Conservation (phyloP, 1,140 invertebrate genomes). For the Formica selysi region DNA sequence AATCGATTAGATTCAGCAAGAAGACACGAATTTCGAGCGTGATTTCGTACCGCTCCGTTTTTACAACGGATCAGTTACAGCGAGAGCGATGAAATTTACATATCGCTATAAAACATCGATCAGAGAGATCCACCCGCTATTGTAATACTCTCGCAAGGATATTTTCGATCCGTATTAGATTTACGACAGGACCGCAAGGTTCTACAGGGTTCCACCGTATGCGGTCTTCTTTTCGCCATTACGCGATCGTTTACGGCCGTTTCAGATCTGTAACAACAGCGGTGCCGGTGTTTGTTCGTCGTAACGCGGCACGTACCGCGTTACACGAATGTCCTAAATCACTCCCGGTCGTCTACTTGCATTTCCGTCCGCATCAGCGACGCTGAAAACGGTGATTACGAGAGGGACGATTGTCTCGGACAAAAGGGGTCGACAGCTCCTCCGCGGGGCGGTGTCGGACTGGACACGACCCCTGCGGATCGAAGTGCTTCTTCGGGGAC, state of each 20-base stretch:
- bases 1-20: not conserved
- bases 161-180: constrained; percentile 51
- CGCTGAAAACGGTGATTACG: constrained; percentile 60
- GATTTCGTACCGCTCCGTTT: not conserved
- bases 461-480: not conserved
- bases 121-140: not conserved
- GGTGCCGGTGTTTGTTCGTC: constrained; percentile 29
- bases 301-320: constrained; percentile 61
- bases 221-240: not conserved
- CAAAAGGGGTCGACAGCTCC: constrained; percentile 46
- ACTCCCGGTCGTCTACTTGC: constrained; percentile 51
- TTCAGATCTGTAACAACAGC: constrained; percentile 65
- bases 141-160: constrained; percentile 16
- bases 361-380: constrained; percentile 4
- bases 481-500: not conserved
- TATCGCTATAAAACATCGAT: constrained; percentile 31
- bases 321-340: constrained; percentile 62
- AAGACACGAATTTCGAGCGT: not conserved
- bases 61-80: not conserved
- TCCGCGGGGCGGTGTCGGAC: not conserved
- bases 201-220: constrained; percentile 14
- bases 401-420: constrained; percentile 60
- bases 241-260: constrained; percentile 57
- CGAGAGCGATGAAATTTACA: constrained; percentile 7
- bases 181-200: constrained; percentile 43